Base-by-base conservation (phyloP, 2,888 invertebrate species). In the Drosophila eohydei region DNA sequence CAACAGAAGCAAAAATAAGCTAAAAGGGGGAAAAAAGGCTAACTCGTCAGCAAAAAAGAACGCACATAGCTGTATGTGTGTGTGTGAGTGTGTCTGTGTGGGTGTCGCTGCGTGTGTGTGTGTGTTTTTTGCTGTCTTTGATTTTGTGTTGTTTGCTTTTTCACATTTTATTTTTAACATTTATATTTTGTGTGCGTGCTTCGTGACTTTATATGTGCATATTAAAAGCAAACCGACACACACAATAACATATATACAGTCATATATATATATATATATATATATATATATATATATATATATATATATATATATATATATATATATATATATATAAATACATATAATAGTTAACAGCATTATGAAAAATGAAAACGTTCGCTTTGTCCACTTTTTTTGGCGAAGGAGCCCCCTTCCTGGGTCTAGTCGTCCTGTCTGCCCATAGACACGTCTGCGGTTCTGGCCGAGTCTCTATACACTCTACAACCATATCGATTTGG, bases 161-260 rank as follows among this genome's bases (percentile, higher is more conserved):
- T 84, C 83, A 89, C 84, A 90, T 91, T 90, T 90, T 88, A 91
- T 91, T 91, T 91, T 90, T 90, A 83, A 86, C 88, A 86, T 84
- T 81, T 87, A 79, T 80, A 84, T 88, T 89, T 88, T 83, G 75
- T 78, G 78, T 85, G 74, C 76, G 64, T 82, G 74, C 59, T 78
- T 78, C 63, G 67, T 78, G 81, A 71, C 66, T 62, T 74, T 70
- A 44, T 66, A 51, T 71, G 55, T 73, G 71, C 65, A 75, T 57
- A 71, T 78, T 68, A 71, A 59, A 61, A 32, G 46, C 48, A 66
- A 41, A 63, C 48, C 55, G 32, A 59, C 55, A 50, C 58, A 21
- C 21, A 21, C 21, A 21, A 21, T 21, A 62, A 57, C 52, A 56
- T 36, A 50, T 43, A 70, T 52, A 56, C 54, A 59, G 21, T 59